Base-by-base conservation (phyloP, 2,888 invertebrate species). In the Diaprepes abbreviatus region DNA sequence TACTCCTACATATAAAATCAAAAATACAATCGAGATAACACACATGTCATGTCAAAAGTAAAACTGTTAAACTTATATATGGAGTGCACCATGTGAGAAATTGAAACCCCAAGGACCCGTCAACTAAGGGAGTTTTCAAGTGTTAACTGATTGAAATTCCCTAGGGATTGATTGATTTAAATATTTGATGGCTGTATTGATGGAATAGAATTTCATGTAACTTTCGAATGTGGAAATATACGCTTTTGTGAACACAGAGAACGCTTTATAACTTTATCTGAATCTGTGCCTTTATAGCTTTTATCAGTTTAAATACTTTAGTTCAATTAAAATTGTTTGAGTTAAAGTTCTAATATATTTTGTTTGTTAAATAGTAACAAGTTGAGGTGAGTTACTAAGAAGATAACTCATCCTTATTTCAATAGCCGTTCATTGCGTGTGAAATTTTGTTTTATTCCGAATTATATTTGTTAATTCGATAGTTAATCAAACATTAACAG, bases 111-210 rank as follows among this genome's bases (percentile, higher is more conserved):
- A 24, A 16, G 17, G 12, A 45, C 59, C 31, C 59, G 43, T 45
- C 43, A n/a, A 28, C 33, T 7, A 33, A 38, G 52, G 63, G 52
- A 24, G 38, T 63, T 38, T 66, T 75, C 70, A 73, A 75, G 74
- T 73, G 75, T 72, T 74, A 75, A 73, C 74, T 74, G 75, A 75
- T 75, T 74, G 74, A 73, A 76, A 75, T 73, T 74, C 76, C 70
- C 75, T 64, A 40, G 60, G 66, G 74, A 73, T 70, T 75, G 76
- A 75, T 76, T 75, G 75, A 76, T 76, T 76, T 76, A 75, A 76
- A 76, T 76, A 75, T 76, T 74, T 76, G 75, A 76, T 76, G 73
- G 73, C 60, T 64, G 70, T 62, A 73, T 76, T 74, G 75, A 74
- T 62, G 70, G 55, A 48, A 21, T 16, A 43, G 24, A 31, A 50